These are phyloP conservation scores for Muscina levida DNA, from an alignment of 2,888 invertebrate species.

Conservation along the genomic window DNA sequence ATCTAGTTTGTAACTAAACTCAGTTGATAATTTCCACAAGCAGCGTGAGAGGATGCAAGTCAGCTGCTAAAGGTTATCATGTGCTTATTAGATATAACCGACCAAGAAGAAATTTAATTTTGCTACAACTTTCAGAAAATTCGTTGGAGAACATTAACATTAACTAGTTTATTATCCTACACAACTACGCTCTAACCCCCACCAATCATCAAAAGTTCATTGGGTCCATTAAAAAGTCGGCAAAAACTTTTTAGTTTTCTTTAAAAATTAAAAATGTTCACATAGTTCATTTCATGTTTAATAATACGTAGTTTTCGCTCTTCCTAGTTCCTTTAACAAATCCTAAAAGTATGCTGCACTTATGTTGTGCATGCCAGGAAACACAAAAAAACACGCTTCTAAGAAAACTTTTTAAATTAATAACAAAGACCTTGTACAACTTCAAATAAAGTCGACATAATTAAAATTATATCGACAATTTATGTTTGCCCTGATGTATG, in stretches of 20 bases:
- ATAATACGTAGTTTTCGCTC: not conserved
- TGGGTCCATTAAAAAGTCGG: not conserved
- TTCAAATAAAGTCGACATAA: not conserved
- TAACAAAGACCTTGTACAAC: not conserved
- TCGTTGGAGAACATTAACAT: not conserved
- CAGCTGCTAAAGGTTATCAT: too few relatives aligned
- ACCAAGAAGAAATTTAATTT: constrained; percentile 9
- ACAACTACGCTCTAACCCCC: not conserved
- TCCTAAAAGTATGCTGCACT: not conserved
- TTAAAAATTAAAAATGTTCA: not conserved
- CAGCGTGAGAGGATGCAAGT: too few relatives aligned
- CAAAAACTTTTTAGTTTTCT: not conserved
- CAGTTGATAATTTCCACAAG: too few relatives aligned
- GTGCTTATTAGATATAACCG: not conserved
- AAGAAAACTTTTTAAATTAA: not conserved
- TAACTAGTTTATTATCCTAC: not conserved
- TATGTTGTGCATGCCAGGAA: not conserved
- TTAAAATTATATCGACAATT: not conserved
- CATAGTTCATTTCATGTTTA: too few relatives aligned
- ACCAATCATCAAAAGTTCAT: not conserved
- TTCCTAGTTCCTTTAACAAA: not conserved
- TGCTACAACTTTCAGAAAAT: not conserved
- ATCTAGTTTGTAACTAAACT: too few relatives aligned
- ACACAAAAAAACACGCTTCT: too few relatives aligned
- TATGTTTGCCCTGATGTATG: too few relatives aligned